These are phyloP conservation scores for Gryllus longicercus DNA, from an alignment of 2,888 invertebrate genomes.

Conservation along the genomic window DNA sequence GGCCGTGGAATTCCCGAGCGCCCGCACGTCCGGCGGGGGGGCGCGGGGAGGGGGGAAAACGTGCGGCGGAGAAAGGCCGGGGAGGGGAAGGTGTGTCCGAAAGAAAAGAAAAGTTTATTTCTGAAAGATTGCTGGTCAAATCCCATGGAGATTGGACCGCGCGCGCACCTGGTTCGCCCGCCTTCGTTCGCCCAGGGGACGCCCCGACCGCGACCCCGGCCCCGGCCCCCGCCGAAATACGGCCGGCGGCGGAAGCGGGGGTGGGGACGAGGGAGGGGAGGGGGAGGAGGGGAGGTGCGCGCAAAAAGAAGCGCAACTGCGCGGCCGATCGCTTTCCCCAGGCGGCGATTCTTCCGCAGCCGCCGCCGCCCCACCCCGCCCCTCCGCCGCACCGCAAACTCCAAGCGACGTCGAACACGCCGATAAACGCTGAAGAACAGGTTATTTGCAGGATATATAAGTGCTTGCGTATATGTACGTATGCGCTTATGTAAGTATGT, in stretches of 20 bases:
- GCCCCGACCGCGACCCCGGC: background rate
- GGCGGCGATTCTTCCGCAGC: background rate
- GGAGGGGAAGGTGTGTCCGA: background rate
- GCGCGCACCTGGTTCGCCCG: background rate
- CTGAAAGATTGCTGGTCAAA: conserved; percentile 17
- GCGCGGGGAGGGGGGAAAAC: background rate
- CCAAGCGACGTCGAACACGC: too few relatives aligned
- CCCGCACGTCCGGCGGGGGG: background rate
- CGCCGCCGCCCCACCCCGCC: too few relatives aligned
- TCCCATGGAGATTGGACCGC: conserved; percentile 2
- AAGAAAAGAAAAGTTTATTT: conserved; percentile 11
- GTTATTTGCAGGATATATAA: too few relatives aligned
- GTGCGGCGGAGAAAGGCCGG: background rate
- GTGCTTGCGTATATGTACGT: too few relatives aligned
- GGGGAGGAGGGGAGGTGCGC: background rate
- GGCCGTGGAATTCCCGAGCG: background rate
- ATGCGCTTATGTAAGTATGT: too few relatives aligned
- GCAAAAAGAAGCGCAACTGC: too few relatives aligned
- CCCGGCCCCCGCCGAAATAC: background rate
- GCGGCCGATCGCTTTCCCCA: background rate
- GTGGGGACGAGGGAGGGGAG: background rate
- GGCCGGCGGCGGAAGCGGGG: background rate
- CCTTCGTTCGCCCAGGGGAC: background rate
- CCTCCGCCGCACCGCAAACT: too few relatives aligned
- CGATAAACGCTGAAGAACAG: too few relatives aligned